phyloP scores from a whole-genome alignment of 2,113 vertebrate species.

The Podarcis cretensis region DNA sequence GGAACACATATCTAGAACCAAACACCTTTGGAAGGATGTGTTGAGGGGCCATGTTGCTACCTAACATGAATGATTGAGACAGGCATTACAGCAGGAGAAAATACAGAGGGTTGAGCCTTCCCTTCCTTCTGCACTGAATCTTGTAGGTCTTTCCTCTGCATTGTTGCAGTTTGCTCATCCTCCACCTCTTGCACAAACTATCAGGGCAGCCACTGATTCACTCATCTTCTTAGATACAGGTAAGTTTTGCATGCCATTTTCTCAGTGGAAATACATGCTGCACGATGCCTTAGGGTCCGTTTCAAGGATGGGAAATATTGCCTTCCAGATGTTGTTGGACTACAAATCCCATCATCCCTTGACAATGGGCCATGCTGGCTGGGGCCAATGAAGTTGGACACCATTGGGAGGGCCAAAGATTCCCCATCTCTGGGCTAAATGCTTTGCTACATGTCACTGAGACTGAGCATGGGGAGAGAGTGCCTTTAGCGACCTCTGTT shows the following conservation, averaged over 20 bases:
- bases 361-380: background rate
- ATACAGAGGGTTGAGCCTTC: too few species aligned
- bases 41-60: too few species aligned
- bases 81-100: too few species aligned
- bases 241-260: slow-evolving; percentile 56
- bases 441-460: background rate
- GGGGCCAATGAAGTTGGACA: background rate
- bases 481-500: background rate
- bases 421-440: background rate
- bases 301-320: background rate
- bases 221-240: slow-evolving; percentile 23
- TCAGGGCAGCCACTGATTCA: background rate
- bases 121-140: background rate
- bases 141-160: background rate
- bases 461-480: background rate
- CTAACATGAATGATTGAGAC: too few species aligned
- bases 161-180: background rate
- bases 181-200: background rate
- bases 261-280: background rate
- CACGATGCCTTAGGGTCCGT: background rate
- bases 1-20: too few species aligned
- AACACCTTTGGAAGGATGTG: too few species aligned
- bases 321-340: background rate
- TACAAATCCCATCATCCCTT: background rate
- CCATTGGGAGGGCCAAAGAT: background rate